Evolutionary conservation across 2,888 invertebrate species (phyloP).

Genomic region (Caenorhabditis japonica): DNA sequence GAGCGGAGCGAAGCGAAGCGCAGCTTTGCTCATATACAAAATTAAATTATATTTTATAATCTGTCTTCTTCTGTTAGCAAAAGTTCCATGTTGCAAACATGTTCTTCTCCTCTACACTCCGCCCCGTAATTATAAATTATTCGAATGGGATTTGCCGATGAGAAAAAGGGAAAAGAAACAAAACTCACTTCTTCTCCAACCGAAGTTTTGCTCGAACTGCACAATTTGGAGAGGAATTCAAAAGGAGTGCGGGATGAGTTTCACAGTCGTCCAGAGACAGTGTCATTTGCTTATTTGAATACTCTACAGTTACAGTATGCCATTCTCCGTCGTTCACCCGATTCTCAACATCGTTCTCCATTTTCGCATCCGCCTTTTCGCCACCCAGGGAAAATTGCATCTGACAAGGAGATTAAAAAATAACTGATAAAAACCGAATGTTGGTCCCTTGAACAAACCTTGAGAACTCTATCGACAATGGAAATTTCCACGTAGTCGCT

Average conservation of each 20-base stretch:
- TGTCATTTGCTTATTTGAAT: conserved; percentile 66
- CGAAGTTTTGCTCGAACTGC: conserved; percentile 64
- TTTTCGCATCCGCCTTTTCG: conserved; percentile 56
- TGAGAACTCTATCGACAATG: conserved; percentile 65
- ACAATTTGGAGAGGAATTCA: conserved; percentile 59
- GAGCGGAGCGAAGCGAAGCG: background rate
- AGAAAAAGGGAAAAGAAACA: background rate
- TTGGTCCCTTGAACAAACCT: conserved; percentile 14
- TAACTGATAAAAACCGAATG: background rate
- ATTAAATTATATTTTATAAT: conserved; percentile 43
- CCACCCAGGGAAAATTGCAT: conserved; percentile 65
- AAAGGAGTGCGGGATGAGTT: conserved; percentile 56
- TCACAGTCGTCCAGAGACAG: conserved; percentile 71
- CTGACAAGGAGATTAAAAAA: conserved; percentile 31
- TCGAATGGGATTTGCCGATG: conserved; percentile 1
- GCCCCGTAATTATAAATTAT: conserved; percentile 38
- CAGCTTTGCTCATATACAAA: conserved; percentile 18
- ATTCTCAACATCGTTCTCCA: conserved; percentile 69
- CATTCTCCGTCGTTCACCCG: conserved; percentile 74
- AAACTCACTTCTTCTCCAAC: conserved; percentile 67
- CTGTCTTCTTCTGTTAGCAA: too few species aligned
- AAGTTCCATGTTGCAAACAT: conserved; percentile 21
- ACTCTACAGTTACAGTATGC: conserved; percentile 70
- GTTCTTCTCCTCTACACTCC: background rate
- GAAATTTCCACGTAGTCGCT: conserved; percentile 71